phyloP scores from a whole-genome alignment of 1,140 invertebrate genomes.

The Bombus consobrinus region DNA sequence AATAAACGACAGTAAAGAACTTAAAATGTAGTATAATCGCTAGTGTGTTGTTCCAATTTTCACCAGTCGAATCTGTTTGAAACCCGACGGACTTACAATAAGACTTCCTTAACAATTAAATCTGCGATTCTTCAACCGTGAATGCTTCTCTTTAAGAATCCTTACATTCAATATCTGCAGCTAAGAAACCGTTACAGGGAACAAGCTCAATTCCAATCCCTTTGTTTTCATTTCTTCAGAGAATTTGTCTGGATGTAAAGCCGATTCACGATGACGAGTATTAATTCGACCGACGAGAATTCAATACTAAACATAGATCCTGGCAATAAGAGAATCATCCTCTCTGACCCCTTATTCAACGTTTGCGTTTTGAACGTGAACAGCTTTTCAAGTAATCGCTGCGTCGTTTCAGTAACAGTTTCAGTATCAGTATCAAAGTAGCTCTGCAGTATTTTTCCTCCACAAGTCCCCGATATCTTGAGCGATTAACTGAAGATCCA shows the following conservation, averaged over 20 bases:
- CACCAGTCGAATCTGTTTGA: not conserved
- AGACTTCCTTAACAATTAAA: not conserved
- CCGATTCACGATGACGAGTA: not conserved
- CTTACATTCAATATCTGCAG: not conserved
- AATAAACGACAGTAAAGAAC: not conserved
- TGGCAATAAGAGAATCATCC: not conserved
- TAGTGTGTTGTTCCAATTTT: not conserved
- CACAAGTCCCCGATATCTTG: not conserved
- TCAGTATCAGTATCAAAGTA: not conserved
- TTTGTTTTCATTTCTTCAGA: not conserved
- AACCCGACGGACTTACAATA: not conserved
- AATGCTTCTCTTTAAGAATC: not conserved
- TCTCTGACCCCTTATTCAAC: not conserved
- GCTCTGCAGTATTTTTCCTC: not conserved
- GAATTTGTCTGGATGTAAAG: not conserved
- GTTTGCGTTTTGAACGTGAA: slow-evolving; percentile 12
- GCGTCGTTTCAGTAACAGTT: not conserved
- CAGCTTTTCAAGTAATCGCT: not conserved
- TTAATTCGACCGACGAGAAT: slow-evolving; percentile 9
- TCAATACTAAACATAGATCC: not conserved
- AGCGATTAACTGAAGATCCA: not conserved
- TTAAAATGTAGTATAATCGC: not conserved
- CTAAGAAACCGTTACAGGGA: not conserved
- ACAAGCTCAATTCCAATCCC: not conserved
- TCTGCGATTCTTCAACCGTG: not conserved